phyloP scores from a whole-genome alignment of 2,888 invertebrate genomes.

The Cosmorhoe ocellata region DNA sequence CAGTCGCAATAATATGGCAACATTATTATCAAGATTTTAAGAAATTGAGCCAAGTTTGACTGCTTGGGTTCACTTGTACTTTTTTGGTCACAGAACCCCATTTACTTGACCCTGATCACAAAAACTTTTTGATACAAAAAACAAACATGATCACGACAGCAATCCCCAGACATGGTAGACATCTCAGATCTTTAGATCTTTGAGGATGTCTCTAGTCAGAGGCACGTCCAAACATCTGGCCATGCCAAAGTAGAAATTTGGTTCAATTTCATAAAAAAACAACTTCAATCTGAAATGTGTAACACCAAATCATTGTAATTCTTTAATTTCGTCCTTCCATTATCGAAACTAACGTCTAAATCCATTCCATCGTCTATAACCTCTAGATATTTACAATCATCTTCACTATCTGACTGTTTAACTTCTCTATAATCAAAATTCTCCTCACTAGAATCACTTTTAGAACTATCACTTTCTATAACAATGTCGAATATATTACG shows the following conservation, averaged over 20 bases:
- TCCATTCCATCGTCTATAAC: conserved; percentile 71
- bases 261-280: background rate
- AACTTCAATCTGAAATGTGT: conserved; percentile 43
- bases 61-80: background rate
- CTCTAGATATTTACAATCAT: conserved; percentile 69
- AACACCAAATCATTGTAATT: conserved; percentile 35
- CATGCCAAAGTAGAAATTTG: no score
- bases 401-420: conserved; percentile 62
- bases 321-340: conserved; percentile 6
- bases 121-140: no score
- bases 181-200: no score
- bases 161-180: no score
- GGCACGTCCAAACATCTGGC: no score
- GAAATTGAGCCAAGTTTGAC: conserved; percentile 2
- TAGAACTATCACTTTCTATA: conserved; percentile 42
- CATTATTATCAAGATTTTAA: conserved; percentile 9
- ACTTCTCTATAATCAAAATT: conserved; percentile 46
- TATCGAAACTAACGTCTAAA: conserved; percentile 51
- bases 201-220: no score
- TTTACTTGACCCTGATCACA: no score
- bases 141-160: no score
- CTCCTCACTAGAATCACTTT: conserved; percentile 40
- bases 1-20: conserved; percentile 29
- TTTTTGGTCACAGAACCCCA: no score
- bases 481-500: conserved; percentile 56